phyloP scores from a whole-genome alignment of 2,888 invertebrate genomes.

The Oxytorus armatus region DNA sequence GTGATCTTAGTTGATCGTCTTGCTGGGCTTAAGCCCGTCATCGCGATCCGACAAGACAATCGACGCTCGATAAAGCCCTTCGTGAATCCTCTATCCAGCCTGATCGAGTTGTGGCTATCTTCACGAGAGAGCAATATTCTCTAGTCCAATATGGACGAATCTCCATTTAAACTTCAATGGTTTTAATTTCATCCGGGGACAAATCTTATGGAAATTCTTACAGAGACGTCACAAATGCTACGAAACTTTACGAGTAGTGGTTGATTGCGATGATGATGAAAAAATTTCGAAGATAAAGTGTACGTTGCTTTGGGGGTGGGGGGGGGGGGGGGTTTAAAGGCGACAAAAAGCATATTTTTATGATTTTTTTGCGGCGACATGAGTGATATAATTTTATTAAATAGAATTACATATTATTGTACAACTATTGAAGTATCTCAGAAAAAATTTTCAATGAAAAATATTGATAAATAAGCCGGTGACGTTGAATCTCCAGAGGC shows the following conservation, averaged over 20 bases:
- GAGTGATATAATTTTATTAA: too few relatives aligned
- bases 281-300: background rate
- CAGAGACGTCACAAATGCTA: background rate
- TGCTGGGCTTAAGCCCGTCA: conserved; percentile 38
- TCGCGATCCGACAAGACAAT: conserved; percentile 51
- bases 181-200: background rate
- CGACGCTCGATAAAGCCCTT: conserved; percentile 43
- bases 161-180: background rate
- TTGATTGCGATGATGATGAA: background rate
- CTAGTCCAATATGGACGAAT: conserved; percentile 7
- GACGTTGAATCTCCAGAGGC: too few relatives aligned
- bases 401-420: too few relatives aligned
- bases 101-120: conserved; percentile 15
- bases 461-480: too few relatives aligned
- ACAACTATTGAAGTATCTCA: too few relatives aligned
- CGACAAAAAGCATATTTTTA: too few relatives aligned
- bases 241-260: too few relatives aligned
- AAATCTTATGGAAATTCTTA: background rate
- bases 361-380: too few relatives aligned
- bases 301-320: background rate
- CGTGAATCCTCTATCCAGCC: conserved; percentile 40
- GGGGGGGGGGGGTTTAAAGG: too few relatives aligned
- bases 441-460: too few relatives aligned
- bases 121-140: conserved; percentile 19
- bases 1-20: conserved; percentile 36